Conservation (phyloP, 2,797 vertebrate species). For the Halcyon chelicuti region DNA sequence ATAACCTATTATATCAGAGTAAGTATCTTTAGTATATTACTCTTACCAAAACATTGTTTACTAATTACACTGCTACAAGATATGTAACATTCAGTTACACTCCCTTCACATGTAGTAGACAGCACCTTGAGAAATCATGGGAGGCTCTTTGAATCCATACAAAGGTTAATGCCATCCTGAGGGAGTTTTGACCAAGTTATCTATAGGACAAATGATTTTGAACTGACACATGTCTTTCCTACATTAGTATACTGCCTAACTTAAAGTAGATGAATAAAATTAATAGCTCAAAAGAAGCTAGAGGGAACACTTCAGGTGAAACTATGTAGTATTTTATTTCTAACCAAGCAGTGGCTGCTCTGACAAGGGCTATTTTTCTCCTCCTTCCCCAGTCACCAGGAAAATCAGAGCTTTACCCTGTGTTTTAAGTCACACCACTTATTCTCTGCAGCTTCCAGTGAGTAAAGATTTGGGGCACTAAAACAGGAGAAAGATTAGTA, state of each 20-base stretch:
- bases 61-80: slow-evolving; percentile 4
- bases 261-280: slow-evolving; percentile 25
- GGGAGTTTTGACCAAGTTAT: slow-evolving; percentile 15
- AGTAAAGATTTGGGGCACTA: background rate
- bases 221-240: background rate
- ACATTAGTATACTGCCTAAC: background rate
- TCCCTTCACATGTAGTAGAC: background rate
- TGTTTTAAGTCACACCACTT: background rate
- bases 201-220: slow-evolving; percentile 8
- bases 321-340: background rate
- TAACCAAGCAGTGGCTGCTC: background rate
- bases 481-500: background rate
- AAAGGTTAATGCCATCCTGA: slow-evolving; percentile 48
- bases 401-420: background rate
- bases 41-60: background rate
- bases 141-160: background rate
- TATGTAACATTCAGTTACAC: background rate
- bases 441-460: background rate
- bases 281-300: background rate
- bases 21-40: background rate
- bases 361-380: background rate
- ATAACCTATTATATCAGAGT: background rate
- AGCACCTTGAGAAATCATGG: background rate
- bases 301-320: slow-evolving; percentile 1
- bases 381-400: background rate